Evolutionary conservation across 2,113 vertebrate species (phyloP).

Genomic region (Poeciliopsis retropinna): DNA sequence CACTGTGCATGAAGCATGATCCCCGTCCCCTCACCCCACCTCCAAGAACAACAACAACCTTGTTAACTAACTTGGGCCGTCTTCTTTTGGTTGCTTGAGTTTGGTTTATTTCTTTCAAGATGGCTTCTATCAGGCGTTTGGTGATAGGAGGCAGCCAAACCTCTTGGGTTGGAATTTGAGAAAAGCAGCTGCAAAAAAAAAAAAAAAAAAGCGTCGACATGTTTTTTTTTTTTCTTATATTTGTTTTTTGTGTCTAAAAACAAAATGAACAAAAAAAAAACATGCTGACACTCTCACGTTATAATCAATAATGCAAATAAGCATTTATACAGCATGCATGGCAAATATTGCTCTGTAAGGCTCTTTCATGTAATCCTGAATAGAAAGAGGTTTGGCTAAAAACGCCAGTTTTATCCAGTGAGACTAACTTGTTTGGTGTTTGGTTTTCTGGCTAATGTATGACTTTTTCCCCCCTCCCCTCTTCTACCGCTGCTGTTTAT

Average conservation of each 20-base stretch:
- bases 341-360: constrained; percentile 29
- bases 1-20: constrained; percentile 75
- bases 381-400: constrained; percentile 75
- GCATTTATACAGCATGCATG: constrained; percentile 40
- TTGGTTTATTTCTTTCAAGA: constrained; percentile 22
- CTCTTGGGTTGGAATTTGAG: constrained; percentile 60
- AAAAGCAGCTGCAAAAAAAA: constrained; percentile 13
- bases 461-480: constrained; percentile 58
- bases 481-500: constrained; percentile 71
- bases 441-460: constrained; percentile 74
- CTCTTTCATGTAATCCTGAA: constrained; percentile 16
- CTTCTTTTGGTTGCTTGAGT: constrained; percentile 55
- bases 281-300: constrained; percentile 15
- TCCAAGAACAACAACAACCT: constrained; percentile 34
- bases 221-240: constrained; percentile 23
- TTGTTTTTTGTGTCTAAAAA: not conserved
- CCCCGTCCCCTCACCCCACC: constrained; percentile 26
- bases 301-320: constrained; percentile 18
- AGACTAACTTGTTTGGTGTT: constrained; percentile 75
- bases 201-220: constrained; percentile 10
- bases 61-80: constrained; percentile 64
- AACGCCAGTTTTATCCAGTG: constrained; percentile 53
- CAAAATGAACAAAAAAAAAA: constrained; percentile 20
- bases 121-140: constrained; percentile 49
- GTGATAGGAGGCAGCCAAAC: constrained; percentile 74